Conservation (phyloP, 2,888 invertebrate species). For the Dasypolia templi region DNA sequence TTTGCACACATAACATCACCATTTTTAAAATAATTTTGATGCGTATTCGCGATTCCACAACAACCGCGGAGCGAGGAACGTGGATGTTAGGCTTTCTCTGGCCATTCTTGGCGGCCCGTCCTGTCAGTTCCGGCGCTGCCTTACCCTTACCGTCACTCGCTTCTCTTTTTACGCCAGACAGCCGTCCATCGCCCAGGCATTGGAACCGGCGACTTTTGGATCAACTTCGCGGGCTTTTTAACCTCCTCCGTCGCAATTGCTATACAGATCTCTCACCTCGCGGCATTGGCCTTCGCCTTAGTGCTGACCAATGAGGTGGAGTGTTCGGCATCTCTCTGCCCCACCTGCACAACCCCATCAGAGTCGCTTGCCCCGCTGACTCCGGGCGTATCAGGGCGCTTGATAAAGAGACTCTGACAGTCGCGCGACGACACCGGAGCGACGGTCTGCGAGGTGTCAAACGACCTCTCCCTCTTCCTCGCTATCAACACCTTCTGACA, state of each 20-base stretch:
- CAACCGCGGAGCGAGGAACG: too few relatives aligned
- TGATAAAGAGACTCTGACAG: neutral
- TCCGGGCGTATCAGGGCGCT: neutral
- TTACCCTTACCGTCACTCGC: too few relatives aligned
- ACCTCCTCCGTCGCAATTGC: neutral
- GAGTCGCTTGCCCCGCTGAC: neutral
- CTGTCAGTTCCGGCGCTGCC: too few relatives aligned
- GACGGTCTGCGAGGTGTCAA: neutral
- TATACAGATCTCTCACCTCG: neutral
- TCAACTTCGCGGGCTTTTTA: too few relatives aligned
- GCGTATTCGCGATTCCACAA: too few relatives aligned
- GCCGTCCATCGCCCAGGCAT: too few relatives aligned
- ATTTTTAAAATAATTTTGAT: too few relatives aligned
- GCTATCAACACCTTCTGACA: neutral
- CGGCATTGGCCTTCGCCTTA: neutral
- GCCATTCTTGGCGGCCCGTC: too few relatives aligned
- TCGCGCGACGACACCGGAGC: neutral
- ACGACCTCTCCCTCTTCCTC: neutral
- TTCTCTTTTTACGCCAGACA: too few relatives aligned
- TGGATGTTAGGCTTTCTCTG: too few relatives aligned
- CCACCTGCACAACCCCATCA: neutral
- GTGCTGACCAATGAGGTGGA: neutral
- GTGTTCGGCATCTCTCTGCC: neutral
- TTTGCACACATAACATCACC: too few relatives aligned
- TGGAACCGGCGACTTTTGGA: too few relatives aligned